Evolutionary conservation across 2,888 invertebrate genomes (phyloP), one percentile per base, ranked within the genome.

Genomic region (Chromoteleia sp.): DNA sequence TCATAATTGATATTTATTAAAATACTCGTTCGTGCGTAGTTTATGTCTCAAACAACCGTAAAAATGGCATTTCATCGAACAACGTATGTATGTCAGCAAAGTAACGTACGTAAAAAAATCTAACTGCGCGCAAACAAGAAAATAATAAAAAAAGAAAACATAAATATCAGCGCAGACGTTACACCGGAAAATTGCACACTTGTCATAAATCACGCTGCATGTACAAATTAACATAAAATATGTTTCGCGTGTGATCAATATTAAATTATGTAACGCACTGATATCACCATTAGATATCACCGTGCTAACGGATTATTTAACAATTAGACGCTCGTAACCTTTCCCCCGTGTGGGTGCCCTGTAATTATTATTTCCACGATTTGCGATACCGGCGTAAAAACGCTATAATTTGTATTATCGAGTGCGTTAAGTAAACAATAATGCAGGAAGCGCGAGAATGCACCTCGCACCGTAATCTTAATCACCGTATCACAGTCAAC

Each of bases 351-450:
- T 14, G 2, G 17, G 0, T 29, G 19, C 14, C 25, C 39, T 8
- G 41, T 14, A 74, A 45, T 65, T 48, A 76, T 43, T 61, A 33
- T 48, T 50, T 50, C 21, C 12, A 41, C 15, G 17, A 56, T 33
- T 61, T 17, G 7, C 21, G 58, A 33, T 50, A 29, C 10, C 33
- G 6, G 61, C 15, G 39, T 19, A 17, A 61, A 63, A 59, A 52
- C 33, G 30, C 17, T 21, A 30, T 17, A 59, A 25, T 36, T 71
- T 39, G 58, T 50, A 73, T 78, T 43, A 50, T 10, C 52, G 41
- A 52, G 33, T 30, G 65, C 52, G 63, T 70, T 75, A 70, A 75
- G 59, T 63, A 65, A 76, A 78, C 65, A 78, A 68, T 74, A 65
- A 82, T 63, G 74, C 65, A 75, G 78, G 75, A 82, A 78, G 54